phyloP scores from a whole-genome alignment of 2,113 vertebrate genomes.

The Periophthalmus modestus region DNA sequence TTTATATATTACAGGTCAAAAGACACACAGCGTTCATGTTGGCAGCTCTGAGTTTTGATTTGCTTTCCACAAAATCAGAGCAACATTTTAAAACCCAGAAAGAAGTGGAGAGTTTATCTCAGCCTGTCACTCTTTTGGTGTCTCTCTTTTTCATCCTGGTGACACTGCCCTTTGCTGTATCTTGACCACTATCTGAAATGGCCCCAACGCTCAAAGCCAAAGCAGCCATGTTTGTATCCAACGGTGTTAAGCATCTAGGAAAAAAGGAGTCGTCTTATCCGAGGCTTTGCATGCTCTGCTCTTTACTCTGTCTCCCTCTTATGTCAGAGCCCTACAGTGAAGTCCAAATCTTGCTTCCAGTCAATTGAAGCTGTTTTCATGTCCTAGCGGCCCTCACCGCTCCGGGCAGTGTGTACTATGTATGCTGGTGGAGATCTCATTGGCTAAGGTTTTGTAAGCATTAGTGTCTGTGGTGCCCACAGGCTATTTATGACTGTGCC shows the following conservation, averaged over 20 bases:
- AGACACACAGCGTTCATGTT: slow-evolving; percentile 31
- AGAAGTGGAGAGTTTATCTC: slow-evolving; percentile 48
- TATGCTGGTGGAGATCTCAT: slow-evolving; percentile 26
- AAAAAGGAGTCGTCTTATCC: slow-evolving; percentile 9
- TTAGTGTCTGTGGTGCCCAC: slow-evolving; percentile 18
- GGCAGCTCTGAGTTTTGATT: slow-evolving; percentile 37
- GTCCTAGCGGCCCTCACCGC: slow-evolving; percentile 40
- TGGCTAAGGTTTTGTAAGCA: slow-evolving; percentile 14
- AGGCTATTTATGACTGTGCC: slow-evolving; percentile 28
- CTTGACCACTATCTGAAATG: slow-evolving; percentile 53
- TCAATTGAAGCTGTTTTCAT: slow-evolving; percentile 64
- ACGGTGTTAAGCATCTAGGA: slow-evolving; percentile 50
- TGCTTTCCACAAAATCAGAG: slow-evolving; percentile 38
- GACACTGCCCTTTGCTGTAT: slow-evolving; percentile 47
- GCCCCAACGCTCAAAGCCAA: slow-evolving; percentile 53
- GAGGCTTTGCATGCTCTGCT: slow-evolving; percentile 13
- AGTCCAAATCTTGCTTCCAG: slow-evolving; percentile 55
- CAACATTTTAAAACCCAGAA: slow-evolving; percentile 36
- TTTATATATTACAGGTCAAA: slow-evolving; percentile 25
- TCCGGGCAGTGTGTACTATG: slow-evolving; percentile 29
- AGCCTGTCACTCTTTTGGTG: slow-evolving; percentile 39
- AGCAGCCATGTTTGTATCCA: slow-evolving; percentile 41
- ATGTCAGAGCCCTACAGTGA: slow-evolving; percentile 15
- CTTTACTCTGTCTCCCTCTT: slow-evolving; percentile 18
- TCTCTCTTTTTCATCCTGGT: slow-evolving; percentile 40